These are phyloP conservation scores for Semnornis frantzii DNA, from an alignment of 2,113 vertebrate genomes.

Conservation along the genomic window DNA sequence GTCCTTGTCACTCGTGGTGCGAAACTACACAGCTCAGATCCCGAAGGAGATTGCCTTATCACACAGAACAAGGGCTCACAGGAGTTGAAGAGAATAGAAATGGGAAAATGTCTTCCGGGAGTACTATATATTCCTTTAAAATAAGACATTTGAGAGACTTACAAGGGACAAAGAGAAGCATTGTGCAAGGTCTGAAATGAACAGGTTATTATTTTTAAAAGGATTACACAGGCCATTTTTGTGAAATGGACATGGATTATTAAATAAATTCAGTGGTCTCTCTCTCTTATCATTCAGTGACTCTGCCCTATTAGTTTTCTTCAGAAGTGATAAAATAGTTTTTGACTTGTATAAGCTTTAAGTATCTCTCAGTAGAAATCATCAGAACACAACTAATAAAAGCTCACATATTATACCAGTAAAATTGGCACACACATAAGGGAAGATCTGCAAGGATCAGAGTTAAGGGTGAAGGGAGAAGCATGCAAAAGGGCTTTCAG, in stretches of 20 bases:
- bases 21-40: conserved; percentile 86
- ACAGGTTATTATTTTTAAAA: conserved; percentile 79
- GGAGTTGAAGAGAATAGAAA: conserved; percentile 87
- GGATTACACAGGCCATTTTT: conserved; percentile 71
- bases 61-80: conserved; percentile 85
- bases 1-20: conserved; percentile 88
- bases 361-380: conserved; percentile 46
- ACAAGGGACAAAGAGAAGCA: conserved; percentile 82
- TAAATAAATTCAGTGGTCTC: conserved; percentile 67
- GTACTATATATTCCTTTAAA: conserved; percentile 85
- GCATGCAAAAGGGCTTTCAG: conserved; percentile 12
- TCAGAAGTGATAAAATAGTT: conserved; percentile 60
- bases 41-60: conserved; percentile 89
- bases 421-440: conserved; percentile 15
- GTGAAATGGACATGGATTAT: conserved; percentile 67
- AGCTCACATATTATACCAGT: conserved; percentile 19
- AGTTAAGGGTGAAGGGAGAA: conserved; percentile 18
- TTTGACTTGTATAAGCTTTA: conserved; percentile 57
- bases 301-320: conserved; percentile 64
- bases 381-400: conserved; percentile 52
- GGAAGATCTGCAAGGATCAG: background rate
- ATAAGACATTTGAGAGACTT: conserved; percentile 86
- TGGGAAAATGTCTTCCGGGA: conserved; percentile 86
- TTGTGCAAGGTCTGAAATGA: conserved; percentile 78
- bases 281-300: conserved; percentile 51